Conservation (phyloP, 2,113 vertebrate genomes). For the Apteryx owenii region DNA sequence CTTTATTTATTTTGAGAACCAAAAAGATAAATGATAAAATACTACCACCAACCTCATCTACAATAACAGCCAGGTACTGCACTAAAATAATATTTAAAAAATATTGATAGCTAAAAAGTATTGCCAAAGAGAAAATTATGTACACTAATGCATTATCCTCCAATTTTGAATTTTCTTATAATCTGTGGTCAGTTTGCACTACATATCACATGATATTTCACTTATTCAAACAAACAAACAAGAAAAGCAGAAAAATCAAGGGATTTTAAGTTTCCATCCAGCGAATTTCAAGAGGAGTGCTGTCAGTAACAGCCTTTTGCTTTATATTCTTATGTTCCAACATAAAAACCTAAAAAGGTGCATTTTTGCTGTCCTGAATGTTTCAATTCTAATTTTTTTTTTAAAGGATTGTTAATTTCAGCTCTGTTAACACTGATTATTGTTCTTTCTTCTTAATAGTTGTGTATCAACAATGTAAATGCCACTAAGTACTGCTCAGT, state of each 20-base stretch:
- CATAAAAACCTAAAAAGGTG: background rate
- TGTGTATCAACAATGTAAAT: background rate
- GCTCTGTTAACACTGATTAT: background rate
- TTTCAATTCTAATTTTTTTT: background rate
- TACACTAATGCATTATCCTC: background rate
- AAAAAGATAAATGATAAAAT: background rate
- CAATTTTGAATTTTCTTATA: background rate
- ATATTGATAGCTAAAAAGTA: background rate
- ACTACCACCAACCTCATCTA: background rate
- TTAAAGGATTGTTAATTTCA: background rate
- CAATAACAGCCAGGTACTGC: background rate
- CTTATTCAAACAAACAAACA: background rate
- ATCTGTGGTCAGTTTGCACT: background rate
- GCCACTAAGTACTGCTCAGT: background rate
- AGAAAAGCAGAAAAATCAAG: background rate
- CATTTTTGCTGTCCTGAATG: background rate
- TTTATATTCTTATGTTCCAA: background rate
- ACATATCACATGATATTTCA: background rate
- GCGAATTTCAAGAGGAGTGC: background rate
- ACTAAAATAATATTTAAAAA: background rate
- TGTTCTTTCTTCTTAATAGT: background rate
- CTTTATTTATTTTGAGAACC: conserved; percentile 9
- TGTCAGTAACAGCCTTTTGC: background rate
- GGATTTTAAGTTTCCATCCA: background rate
- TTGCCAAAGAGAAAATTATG: background rate